phyloP scores from a whole-genome alignment of 2,113 vertebrate species.

The Cephalopterus ornatus region DNA sequence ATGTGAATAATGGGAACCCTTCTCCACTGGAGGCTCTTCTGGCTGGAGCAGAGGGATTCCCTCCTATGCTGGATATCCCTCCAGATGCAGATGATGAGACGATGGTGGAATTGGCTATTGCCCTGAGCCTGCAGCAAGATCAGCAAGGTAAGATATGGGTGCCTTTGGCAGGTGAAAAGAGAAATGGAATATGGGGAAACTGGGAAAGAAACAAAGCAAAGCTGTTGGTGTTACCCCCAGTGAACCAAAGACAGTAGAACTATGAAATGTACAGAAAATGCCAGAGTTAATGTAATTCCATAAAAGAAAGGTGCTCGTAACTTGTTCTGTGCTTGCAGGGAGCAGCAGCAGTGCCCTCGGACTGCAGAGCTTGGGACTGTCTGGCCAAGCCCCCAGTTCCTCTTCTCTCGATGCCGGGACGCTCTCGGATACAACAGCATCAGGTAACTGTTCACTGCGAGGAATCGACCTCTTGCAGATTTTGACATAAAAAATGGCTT shows the following conservation, averaged over 20 bases:
- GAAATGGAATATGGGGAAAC: not conserved
- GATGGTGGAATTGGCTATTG: slow-evolving; percentile 98
- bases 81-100: slow-evolving; percentile 98
- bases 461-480: not conserved
- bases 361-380: slow-evolving; percentile 94
- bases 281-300: not conserved
- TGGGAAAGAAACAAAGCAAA: not conserved
- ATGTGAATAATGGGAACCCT: slow-evolving; percentile 95
- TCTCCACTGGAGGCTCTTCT: slow-evolving; percentile 95
- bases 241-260: not conserved
- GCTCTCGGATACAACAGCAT: slow-evolving; percentile 96
- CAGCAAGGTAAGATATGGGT: slow-evolving; percentile 87
- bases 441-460: slow-evolving; percentile 88
- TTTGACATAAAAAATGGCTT: not conserved
- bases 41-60: slow-evolving; percentile 96
- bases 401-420: slow-evolving; percentile 97
- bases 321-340: slow-evolving; percentile 75
- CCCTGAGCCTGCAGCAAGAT: slow-evolving; percentile 96
- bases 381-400: slow-evolving; percentile 96
- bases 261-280: not conserved
- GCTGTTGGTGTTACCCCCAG: not conserved
- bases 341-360: slow-evolving; percentile 98
- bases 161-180: not conserved
- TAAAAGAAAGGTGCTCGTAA: not conserved
- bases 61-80: slow-evolving; percentile 97